Base-by-base conservation (phyloP, 2,888 invertebrate species). In the Ischnus inquisitorius region DNA sequence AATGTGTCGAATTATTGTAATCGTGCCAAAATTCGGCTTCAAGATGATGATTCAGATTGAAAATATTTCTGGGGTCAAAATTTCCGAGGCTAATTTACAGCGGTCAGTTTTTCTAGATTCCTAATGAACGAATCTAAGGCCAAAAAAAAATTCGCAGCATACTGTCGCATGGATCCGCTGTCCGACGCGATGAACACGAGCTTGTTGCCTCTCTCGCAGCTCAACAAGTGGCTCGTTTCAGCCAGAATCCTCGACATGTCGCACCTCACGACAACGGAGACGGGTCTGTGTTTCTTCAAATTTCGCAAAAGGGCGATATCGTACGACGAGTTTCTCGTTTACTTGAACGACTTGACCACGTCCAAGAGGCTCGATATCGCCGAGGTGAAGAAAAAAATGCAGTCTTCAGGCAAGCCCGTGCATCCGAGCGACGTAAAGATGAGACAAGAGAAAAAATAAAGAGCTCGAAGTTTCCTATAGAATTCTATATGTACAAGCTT, bases 221-320 rank as follows among this genome's bases (percentile, higher is more conserved):
- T 90, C 34, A 88, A 92, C 74, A 87, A 88, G 43, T 92, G 92
- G 92, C 74, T 92, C 10, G 68, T 81, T 5, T 79, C 87, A 4
- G 91, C 92, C 8, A 79, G 88, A 22, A 87, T 92, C 69, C 82
- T 92, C 3, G 90, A 92, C 71, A 89, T 88, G 89, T 67, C 84
- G 1, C 88, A 87, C 2, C 60, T 92, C 0, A 91, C 91, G 0
- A 89, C 89, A 3, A 92, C 91, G 0, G 90, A 92, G 19, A 91
- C 90, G 1, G 92, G 91, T 25, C 48, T 91, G 3, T 88, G 88
- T 41, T 92, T 92, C 72, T 90, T 92, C 46, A 90, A 92, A 82
- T 92, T 91, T 82, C 89, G 89, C 2, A 91, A 91, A 83, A 88
- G 92, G 41, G 92, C 92, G 0, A 77, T 92, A 10, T 82, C 86